These are phyloP conservation scores for Melanocharis versteri DNA, from an alignment of 2,113 vertebrate species.

Conservation along the genomic window DNA sequence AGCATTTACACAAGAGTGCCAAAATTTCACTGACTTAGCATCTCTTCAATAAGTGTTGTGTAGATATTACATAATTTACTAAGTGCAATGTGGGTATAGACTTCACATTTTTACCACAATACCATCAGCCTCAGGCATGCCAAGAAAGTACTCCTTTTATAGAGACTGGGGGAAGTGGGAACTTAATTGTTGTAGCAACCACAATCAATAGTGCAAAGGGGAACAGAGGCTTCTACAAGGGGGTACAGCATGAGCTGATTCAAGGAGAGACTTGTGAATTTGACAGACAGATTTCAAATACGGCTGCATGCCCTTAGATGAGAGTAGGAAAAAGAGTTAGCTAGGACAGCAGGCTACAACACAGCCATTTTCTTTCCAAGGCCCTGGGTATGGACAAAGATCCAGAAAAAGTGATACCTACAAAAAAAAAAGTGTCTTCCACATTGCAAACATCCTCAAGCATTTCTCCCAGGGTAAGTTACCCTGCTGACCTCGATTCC, in stretches of 20 bases:
- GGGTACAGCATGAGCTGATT: accelerated
- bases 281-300: neutral
- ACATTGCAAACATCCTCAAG: accelerated
- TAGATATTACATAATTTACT: neutral
- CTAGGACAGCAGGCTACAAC: neutral
- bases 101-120: neutral
- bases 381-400: accelerated
- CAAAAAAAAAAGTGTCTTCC: neutral
- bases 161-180: neutral
- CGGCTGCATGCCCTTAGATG: neutral
- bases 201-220: accelerated
- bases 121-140: neutral
- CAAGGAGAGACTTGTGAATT: neutral
- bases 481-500: accelerated
- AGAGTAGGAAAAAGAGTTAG: neutral
- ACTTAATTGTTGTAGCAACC: neutral
- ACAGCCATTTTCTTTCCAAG: neutral
- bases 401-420: neutral
- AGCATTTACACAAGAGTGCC: neutral
- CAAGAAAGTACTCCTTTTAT: neutral
- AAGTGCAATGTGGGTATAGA: neutral
- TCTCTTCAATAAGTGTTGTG: neutral
- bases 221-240: neutral
- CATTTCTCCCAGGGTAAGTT: neutral
- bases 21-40: neutral